Conservation (phyloP, 2,797 vertebrate species). For the Cygnus olor region DNA sequence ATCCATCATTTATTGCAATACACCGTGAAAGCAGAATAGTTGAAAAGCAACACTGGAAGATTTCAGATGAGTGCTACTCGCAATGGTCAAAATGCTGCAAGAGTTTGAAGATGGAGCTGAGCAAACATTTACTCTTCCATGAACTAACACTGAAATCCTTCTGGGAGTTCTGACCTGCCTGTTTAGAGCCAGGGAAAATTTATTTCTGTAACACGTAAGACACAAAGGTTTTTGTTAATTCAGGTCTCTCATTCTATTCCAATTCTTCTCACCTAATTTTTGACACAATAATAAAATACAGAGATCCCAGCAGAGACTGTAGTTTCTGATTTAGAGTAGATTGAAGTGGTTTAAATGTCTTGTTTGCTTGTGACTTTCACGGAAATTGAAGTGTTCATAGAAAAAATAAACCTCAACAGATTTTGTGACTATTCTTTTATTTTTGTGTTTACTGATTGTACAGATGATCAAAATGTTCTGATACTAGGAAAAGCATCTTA, state of each 20-base stretch:
- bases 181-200: not conserved
- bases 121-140: constrained; percentile 28
- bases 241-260: not conserved
- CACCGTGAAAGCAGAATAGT: not conserved
- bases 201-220: not conserved
- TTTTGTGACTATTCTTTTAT: not conserved
- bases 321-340: not conserved
- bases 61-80: not conserved
- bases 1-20: not conserved
- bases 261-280: constrained; percentile 12
- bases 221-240: not conserved
- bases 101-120: constrained; percentile 20
- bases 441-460: not conserved
- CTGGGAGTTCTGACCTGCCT: not conserved
- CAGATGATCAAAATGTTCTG: not conserved
- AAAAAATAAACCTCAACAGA: not conserved
- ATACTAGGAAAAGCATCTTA: not conserved
- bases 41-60: not conserved
- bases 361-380: not conserved
- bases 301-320: not conserved
- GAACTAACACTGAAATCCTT: not conserved
- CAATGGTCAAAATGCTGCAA: not conserved
- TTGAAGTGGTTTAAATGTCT: not conserved
- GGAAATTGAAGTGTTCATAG: not conserved
- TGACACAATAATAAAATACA: constrained; percentile 1